phyloP scores from a whole-genome alignment of 1,140 invertebrate genomes.

The Scaptomyza graminum region DNA sequence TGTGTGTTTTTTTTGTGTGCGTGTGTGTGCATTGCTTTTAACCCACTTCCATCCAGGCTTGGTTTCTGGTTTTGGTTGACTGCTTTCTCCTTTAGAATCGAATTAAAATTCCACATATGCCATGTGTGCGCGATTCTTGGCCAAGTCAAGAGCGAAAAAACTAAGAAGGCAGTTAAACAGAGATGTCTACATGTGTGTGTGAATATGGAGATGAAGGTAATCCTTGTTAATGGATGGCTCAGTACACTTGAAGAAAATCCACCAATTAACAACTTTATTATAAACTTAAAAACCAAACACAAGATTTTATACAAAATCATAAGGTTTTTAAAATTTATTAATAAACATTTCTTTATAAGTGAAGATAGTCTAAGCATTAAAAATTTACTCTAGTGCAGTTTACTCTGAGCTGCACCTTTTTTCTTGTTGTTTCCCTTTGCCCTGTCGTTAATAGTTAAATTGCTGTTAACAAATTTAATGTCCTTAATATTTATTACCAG shows the following conservation, averaged over 20 bases:
- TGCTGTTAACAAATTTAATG: constrained; percentile 71
- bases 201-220: constrained; percentile 32
- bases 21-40: constrained; percentile 51
- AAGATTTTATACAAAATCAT: background rate
- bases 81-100: constrained; percentile 48
- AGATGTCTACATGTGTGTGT: background rate
- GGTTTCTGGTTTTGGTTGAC: constrained; percentile 38
- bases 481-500: constrained; percentile 63
- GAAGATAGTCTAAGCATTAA: background rate
- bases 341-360: too few relatives aligned
- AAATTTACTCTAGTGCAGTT: background rate
- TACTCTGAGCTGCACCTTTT: background rate
- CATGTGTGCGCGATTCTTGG: constrained; percentile 30
- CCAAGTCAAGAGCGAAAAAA: constrained; percentile 21
- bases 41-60: constrained; percentile 52
- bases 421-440: constrained; percentile 10
- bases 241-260: constrained; percentile 21
- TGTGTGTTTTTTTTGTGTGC: constrained; percentile 24
- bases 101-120: constrained; percentile 65
- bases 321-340: too few relatives aligned
- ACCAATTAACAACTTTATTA: too few relatives aligned
- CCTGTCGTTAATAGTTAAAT: constrained; percentile 65
- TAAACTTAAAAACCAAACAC: background rate
- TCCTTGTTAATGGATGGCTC: constrained; percentile 57
- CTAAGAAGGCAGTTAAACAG: constrained; percentile 1